phyloP scores from a whole-genome alignment of 2,113 vertebrate species.

The Zosterops pallidus region DNA sequence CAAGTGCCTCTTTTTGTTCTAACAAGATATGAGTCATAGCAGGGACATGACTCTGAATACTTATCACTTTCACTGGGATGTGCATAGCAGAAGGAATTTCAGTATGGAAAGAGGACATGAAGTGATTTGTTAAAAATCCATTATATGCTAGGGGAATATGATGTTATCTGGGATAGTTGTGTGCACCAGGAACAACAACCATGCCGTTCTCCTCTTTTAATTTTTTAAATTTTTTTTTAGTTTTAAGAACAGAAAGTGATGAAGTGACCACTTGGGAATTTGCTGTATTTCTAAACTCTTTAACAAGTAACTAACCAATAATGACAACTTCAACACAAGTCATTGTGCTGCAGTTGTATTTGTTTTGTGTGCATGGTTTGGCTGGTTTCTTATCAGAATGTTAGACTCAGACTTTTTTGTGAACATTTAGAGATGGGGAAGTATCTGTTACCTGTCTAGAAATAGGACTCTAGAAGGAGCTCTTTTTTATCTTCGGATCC shows the following conservation, averaged over 20 bases:
- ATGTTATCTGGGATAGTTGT: background rate
- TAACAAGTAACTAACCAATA: background rate
- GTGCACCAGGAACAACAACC: background rate
- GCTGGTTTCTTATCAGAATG: background rate
- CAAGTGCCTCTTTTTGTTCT: slow-evolving; percentile 30
- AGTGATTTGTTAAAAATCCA: background rate
- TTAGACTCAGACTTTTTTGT: background rate
- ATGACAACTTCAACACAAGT: background rate
- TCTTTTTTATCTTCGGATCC: background rate
- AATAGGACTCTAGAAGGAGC: background rate
- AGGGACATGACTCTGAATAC: slow-evolving; percentile 34
- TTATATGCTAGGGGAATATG: background rate
- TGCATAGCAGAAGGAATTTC: slow-evolving; percentile 12
- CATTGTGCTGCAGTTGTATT: background rate
- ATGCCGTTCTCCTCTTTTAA: background rate
- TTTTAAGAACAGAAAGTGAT: background rate
- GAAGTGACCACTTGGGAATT: background rate
- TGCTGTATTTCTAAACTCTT: background rate
- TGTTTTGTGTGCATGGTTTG: background rate
- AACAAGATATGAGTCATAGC: slow-evolving; percentile 40
- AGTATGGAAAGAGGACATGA: background rate
- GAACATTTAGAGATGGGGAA: background rate
- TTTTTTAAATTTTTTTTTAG: too few relatives aligned
- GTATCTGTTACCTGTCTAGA: background rate
- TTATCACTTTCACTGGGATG: slow-evolving; percentile 14